Evolutionary conservation across 2,113 vertebrate genomes (phyloP), one percentile per base, ranked within the genome.

Genomic region (Cyanistes caeruleus): DNA sequence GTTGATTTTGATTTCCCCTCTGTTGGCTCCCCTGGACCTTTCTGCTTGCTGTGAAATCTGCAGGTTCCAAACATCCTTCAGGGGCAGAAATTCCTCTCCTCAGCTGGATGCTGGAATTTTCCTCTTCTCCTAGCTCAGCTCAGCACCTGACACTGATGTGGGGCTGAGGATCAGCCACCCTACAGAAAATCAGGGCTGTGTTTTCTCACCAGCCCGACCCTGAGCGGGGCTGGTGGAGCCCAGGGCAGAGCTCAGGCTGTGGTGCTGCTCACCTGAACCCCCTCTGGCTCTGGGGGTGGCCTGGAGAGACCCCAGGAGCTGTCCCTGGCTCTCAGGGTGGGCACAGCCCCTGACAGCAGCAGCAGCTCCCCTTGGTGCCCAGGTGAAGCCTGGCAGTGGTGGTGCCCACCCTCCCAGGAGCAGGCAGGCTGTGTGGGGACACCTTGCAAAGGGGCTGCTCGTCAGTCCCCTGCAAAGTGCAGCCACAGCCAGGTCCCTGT

Each of bases 191-290:
- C 35, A 7, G 4, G 8, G 28, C 6, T 44, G 21, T 41, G 2
- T 53, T 88, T 62, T 10, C 68, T 39, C 7, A 30, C 16, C 48
- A 33, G 28, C 14, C 33, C 25, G 14, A 18, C 6, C 0, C 0
- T 7, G 51, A 63, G n/a, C 0, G 1, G 46, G 72, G 56, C 25
- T 60, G 43, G 5, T 31, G 3, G 30, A 20, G 46, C 35, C 23
- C 15, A 9, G 37, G 52, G 3, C 2, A 5, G 33, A 35, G 62
- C 63, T 60, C 0, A 4, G 35, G 1, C 19, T 2, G 35, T 10
- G 14, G 14, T 3, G n/a, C 77, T 67, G 51, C 27, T 10, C 22
- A 0, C 11, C 53, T 28, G n/a, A 56, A 9, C 18, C 7, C 1
- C 24, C 21, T 56, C 43, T 41, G 51, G 43, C 37, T n/a, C 24